These are phyloP conservation scores for Dysidea cf. avara DNA, from an alignment of 37 sponge, comb jelly and placozoan genomes.

Conservation along the genomic window DNA sequence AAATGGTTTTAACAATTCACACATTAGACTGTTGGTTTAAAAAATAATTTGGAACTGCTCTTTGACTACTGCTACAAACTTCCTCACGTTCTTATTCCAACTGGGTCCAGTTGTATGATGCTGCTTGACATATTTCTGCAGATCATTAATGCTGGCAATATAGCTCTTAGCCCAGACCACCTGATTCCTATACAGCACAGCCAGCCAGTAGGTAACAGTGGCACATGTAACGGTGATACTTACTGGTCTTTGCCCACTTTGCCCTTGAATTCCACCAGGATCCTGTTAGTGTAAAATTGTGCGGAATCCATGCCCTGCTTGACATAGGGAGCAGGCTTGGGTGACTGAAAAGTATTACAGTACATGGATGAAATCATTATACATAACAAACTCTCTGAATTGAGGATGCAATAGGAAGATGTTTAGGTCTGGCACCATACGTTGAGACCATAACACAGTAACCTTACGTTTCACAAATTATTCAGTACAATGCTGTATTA, in stretches of 20 bases:
- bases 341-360: slow-evolving; percentile 32
- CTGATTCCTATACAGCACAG: slow-evolving; percentile 38
- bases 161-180: slow-evolving; percentile 76
- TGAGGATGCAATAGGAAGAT: too few species aligned
- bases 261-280: slow-evolving; percentile 89
- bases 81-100: too few species aligned
- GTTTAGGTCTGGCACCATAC: too few species aligned
- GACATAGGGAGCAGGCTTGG: slow-evolving; percentile 80
- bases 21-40: too few species aligned
- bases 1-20: too few species aligned
- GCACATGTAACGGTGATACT: neutral
- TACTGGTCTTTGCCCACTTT: slow-evolving; percentile 70
- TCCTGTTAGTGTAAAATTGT: slow-evolving; percentile 89
- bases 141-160: slow-evolving; percentile 32
- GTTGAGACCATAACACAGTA: too few species aligned
- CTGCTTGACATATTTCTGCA: slow-evolving; percentile 77
- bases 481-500: too few species aligned
- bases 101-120: slow-evolving; percentile 76
- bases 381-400: too few species aligned
- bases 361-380: too few species aligned
- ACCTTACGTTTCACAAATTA: too few species aligned
- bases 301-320: slow-evolving; percentile 71
- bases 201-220: neutral
- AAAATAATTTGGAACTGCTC: too few species aligned
- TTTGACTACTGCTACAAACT: too few species aligned